Conservation (phyloP, 2,888 invertebrate species). For the Helobdella robusta region DNA sequence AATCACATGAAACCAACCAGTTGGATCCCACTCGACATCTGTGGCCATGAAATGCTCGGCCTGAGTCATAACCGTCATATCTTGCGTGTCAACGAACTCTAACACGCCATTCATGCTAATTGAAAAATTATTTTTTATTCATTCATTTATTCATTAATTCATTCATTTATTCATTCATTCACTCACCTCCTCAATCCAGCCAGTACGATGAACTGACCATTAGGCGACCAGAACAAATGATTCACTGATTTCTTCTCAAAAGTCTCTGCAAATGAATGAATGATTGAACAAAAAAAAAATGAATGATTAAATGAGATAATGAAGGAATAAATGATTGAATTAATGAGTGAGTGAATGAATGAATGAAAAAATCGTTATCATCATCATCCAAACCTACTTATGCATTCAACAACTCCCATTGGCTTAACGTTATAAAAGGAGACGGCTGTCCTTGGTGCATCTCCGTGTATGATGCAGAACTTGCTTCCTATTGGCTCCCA, state of each 20-base stretch:
- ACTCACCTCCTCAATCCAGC: slow-evolving; percentile 66
- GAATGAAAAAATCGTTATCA: not conserved
- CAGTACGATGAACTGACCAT: slow-evolving; percentile 83
- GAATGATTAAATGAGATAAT: not conserved
- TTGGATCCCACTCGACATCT: slow-evolving; percentile 98
- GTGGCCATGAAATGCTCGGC: slow-evolving; percentile 84
- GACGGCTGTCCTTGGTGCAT: slow-evolving; percentile 66
- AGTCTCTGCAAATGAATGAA: slow-evolving; percentile 56
- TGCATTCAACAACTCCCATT: slow-evolving; percentile 73
- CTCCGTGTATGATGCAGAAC: slow-evolving; percentile 92
- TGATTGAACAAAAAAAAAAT: not conserved
- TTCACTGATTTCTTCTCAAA: slow-evolving; percentile 62
- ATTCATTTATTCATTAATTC: not conserved
- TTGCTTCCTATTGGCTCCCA: slow-evolving; percentile 96
- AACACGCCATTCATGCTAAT: slow-evolving; percentile 63
- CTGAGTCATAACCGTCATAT: slow-evolving; percentile 86
- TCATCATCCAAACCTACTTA: slow-evolving; percentile 62
- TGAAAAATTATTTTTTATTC: not conserved
- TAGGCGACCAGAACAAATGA: slow-evolving; percentile 77
- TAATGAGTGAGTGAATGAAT: not conserved
- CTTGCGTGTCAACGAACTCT: slow-evolving; percentile 88
- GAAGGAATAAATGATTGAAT: not conserved
- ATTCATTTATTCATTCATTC: not conserved
- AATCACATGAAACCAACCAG: slow-evolving; percentile 47
- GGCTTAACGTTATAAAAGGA: slow-evolving; percentile 85